phyloP scores from a whole-genome alignment of 2,888 invertebrate species.

The Mactromeris polynyma region DNA sequence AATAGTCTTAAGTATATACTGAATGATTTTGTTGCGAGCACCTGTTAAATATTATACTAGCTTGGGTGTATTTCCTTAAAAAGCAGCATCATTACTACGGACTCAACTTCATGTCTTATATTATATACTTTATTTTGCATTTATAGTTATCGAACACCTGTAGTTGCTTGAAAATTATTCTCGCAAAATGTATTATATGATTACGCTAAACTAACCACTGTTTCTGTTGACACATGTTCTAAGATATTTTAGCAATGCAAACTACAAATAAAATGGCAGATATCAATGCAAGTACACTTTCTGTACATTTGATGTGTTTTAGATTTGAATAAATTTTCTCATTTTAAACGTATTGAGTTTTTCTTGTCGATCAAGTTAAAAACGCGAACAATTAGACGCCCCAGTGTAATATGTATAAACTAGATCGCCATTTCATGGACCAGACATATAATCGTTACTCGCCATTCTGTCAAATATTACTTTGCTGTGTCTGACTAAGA shows the following conservation, averaged over 20 bases:
- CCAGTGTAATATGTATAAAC: not conserved
- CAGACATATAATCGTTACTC: too few relatives aligned
- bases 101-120: not conserved
- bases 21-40: too few relatives aligned
- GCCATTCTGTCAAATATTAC: too few relatives aligned
- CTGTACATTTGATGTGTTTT: not conserved
- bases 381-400: not conserved
- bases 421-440: too few relatives aligned
- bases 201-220: not conserved
- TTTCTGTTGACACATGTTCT: not conserved
- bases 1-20: too few relatives aligned
- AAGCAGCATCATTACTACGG: not conserved
- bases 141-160: not conserved
- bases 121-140: not conserved
- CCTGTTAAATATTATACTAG: too few relatives aligned
- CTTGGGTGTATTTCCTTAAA: not conserved
- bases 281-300: constrained; percentile 31
- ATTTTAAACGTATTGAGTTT: not conserved
- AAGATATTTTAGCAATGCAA: constrained; percentile 16
- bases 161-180: not conserved
- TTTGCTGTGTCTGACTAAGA: too few relatives aligned
- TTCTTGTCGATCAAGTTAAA: too few relatives aligned
- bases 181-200: not conserved
- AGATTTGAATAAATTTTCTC: not conserved
- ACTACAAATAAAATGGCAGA: constrained; percentile 22